These are phyloP conservation scores for Heterotilapia buettikoferi DNA, from an alignment of 2,113 vertebrate species.

Conservation along the genomic window DNA sequence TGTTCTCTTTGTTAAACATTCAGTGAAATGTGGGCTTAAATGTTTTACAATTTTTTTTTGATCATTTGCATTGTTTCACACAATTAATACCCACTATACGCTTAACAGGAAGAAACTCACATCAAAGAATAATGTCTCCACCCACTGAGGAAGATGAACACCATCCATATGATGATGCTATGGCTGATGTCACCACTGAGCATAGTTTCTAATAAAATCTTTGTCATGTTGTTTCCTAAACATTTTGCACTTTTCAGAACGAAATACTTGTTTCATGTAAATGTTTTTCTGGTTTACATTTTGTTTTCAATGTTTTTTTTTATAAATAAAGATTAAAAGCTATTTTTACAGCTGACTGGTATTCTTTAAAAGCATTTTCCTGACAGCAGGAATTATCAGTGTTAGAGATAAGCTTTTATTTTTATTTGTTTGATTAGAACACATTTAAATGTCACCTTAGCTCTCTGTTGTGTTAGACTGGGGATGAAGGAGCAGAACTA, in stretches of 20 bases:
- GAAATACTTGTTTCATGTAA: neutral
- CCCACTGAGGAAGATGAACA: neutral
- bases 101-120: neutral
- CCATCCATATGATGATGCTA: neutral
- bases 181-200: neutral
- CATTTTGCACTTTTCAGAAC: neutral
- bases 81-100: neutral
- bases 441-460: neutral
- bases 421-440: neutral
- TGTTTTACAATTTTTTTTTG: neutral
- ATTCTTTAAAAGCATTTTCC: neutral
- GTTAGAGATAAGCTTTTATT: accelerated
- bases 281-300: neutral
- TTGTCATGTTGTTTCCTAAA: neutral
- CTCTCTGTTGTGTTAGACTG: neutral
- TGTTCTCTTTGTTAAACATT: neutral
- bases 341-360: neutral
- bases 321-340: neutral
- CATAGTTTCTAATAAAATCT: neutral
- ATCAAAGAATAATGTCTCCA: neutral
- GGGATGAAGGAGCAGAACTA: accelerated
- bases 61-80: neutral
- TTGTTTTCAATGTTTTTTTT: neutral
- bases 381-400: neutral
- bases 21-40: accelerated